Evolutionary conservation across 2,888 invertebrate genomes (phyloP).

Genomic region (Cheilosia grossa): DNA sequence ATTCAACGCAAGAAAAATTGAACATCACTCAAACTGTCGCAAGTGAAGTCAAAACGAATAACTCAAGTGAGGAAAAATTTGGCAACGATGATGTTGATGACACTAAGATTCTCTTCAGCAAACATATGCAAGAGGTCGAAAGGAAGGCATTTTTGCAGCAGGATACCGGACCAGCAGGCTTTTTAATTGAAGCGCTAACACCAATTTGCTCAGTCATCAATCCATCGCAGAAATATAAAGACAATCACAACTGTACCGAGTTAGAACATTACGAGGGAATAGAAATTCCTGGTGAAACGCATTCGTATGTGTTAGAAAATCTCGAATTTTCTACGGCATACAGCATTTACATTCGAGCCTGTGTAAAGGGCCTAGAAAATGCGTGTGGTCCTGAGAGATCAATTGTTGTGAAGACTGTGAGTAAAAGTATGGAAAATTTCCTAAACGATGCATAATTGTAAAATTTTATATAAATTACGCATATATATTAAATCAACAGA

Average conservation of each 20-base stretch:
- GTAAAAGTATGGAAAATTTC: slow-evolving; percentile 72
- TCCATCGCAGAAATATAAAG: slow-evolving; percentile 72
- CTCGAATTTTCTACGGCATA: slow-evolving; percentile 77
- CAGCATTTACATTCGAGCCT: slow-evolving; percentile 79
- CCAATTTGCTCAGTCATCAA: slow-evolving; percentile 75
- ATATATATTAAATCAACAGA: neutral
- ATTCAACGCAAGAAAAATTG: neutral
- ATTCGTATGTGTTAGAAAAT: slow-evolving; percentile 75
- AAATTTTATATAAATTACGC: neutral
- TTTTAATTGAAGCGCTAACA: slow-evolving; percentile 71
- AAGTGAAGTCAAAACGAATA: neutral
- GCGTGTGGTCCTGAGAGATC: slow-evolving; percentile 79
- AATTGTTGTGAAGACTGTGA: slow-evolving; percentile 75
- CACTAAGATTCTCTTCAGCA: neutral
- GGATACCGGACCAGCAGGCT: slow-evolving; percentile 76
- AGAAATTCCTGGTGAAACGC: slow-evolving; percentile 75
- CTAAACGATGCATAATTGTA: slow-evolving; percentile 15
- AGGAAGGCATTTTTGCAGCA: slow-evolving; percentile 71
- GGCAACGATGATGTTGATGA: neutral
- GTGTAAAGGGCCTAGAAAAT: slow-evolving; percentile 77
- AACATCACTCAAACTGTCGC: neutral
- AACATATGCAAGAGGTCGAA: slow-evolving; percentile 60
- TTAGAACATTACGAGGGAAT: slow-evolving; percentile 75
- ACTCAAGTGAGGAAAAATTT: neutral
- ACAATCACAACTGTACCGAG: slow-evolving; percentile 77